Percentiles rank a stretch among this genome's conserved stretches.
Conservation (phyloP, 2,888 invertebrate species). For the Tolmerus cingulatus region DNA sequence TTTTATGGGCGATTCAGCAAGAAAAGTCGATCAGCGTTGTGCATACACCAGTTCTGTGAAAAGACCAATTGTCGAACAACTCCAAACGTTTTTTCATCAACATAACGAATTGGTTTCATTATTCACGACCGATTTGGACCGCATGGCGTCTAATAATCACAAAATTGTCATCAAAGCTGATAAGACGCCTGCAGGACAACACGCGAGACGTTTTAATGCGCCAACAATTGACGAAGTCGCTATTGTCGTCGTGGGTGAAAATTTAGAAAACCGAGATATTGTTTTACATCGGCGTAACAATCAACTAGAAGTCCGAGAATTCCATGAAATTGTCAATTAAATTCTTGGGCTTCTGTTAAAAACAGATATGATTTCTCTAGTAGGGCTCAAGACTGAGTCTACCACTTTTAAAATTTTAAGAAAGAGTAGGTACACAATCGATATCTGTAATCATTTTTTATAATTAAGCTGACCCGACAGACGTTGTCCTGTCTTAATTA, state of each 20-base stretch:
- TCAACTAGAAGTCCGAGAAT: too few relatives aligned
- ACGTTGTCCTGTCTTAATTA: too few relatives aligned
- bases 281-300: constrained; percentile 51
- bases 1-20: constrained; percentile 33
- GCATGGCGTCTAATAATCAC: constrained; percentile 55
- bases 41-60: constrained; percentile 17
- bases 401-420: too few relatives aligned
- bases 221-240: constrained; percentile 58
- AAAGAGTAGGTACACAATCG: too few relatives aligned
- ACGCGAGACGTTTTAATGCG: constrained; percentile 56
- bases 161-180: constrained; percentile 57
- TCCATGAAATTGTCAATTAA: too few relatives aligned
- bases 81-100: constrained; percentile 42
- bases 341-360: too few relatives aligned
- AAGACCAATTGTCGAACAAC: constrained; percentile 46
- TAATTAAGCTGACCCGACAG: too few relatives aligned
- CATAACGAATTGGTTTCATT: constrained; percentile 51
- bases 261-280: constrained; percentile 55
- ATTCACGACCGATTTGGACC: constrained; percentile 54
- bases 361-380: too few relatives aligned
- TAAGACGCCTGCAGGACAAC: constrained; percentile 55
- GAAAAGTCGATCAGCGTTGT: background rate
- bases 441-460: too few relatives aligned
- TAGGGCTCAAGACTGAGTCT: too few relatives aligned
- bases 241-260: constrained; percentile 54